Conservation (phyloP, 2,888 invertebrate genomes). For the Oligia strigilis region DNA sequence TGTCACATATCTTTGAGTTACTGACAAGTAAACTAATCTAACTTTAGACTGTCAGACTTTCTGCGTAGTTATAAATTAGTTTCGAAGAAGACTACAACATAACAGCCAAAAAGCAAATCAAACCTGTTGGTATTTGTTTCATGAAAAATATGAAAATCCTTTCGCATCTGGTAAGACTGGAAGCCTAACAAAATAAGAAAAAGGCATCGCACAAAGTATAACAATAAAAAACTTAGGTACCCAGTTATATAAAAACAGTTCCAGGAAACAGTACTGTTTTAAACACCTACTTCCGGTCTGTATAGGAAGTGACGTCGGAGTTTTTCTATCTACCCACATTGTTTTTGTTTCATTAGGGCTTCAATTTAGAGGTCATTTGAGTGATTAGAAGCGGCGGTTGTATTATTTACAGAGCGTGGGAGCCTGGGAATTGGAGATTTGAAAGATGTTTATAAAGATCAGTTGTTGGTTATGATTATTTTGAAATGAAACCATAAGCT, state of each 20-base stretch:
- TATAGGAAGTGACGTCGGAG: conserved; percentile 15
- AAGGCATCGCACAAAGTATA: neutral
- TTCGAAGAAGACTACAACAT: neutral
- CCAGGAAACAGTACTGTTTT: neutral
- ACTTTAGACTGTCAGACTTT: neutral
- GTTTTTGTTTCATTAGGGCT: conserved; percentile 1
- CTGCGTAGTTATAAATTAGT: neutral
- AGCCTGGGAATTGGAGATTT: neutral
- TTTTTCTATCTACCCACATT: conserved; percentile 22
- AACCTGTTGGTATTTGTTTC: neutral
- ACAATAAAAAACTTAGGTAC: neutral
- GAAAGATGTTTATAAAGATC: neutral
- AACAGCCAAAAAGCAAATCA: neutral
- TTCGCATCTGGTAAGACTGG: too few species aligned
- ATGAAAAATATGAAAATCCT: neutral
- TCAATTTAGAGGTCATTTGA: conserved; percentile 6
- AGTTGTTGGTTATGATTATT: neutral
- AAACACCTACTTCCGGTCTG: conserved; percentile 1
- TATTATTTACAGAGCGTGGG: neutral
- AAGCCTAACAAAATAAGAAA: neutral
- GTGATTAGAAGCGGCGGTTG: neutral
- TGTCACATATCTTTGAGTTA: neutral
- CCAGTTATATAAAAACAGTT: neutral
- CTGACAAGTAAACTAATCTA: neutral
- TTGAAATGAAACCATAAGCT: neutral